phyloP scores from a whole-genome alignment of 1,140 invertebrate species.

The Bombus balteatus region DNA sequence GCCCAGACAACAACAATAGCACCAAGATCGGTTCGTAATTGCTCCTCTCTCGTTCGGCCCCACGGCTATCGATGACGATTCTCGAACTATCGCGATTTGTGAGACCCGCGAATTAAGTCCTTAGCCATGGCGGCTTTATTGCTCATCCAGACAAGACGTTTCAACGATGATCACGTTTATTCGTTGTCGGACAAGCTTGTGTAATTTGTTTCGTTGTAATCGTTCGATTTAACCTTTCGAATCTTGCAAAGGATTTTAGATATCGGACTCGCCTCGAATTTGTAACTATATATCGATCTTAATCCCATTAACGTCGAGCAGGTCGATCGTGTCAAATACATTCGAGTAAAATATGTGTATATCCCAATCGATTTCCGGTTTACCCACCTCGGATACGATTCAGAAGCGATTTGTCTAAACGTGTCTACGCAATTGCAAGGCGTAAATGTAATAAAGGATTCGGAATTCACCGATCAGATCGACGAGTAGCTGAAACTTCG shows the following conservation, averaged over 20 bases:
- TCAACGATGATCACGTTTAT: no score
- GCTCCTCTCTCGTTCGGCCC: conserved; percentile 14
- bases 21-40: conserved; percentile 40
- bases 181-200: no score
- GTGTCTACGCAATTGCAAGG: no score
- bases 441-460: background rate
- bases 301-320: no score
- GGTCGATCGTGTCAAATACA: fast-evolving
- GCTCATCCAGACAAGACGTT: no score
- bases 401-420: background rate
- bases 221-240: no score
- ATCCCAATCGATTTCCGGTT: background rate
- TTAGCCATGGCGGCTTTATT: background rate
- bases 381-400: background rate
- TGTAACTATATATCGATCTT: no score
- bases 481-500: conserved; percentile 29
- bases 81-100: background rate
- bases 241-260: no score
- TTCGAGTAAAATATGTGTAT: background rate
- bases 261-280: no score
- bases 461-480: conserved; percentile 16
- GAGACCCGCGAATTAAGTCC: background rate
- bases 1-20: conserved; percentile 27
- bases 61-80: conserved; percentile 38
- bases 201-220: no score